These are phyloP conservation scores for Buteo buteo DNA, from an alignment of 2,113 vertebrate genomes.

Conservation along the genomic window DNA sequence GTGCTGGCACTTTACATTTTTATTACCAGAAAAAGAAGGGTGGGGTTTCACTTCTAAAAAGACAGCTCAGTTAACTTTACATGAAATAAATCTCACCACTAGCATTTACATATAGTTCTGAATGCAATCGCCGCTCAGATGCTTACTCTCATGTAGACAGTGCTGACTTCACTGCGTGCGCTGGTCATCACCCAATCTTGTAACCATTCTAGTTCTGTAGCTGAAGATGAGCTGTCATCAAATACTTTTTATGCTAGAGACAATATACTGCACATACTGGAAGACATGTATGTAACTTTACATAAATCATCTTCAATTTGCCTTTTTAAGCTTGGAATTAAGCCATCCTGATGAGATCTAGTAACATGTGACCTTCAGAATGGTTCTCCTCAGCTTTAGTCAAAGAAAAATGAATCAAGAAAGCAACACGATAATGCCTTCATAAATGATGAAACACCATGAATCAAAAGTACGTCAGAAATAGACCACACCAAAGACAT, in stretches of 20 bases:
- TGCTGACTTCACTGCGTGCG: neutral
- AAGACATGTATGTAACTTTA: neutral
- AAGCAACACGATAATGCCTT: neutral
- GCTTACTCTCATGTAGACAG: neutral
- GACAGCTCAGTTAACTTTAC: neutral
- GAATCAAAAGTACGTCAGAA: neutral
- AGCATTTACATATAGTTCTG: neutral
- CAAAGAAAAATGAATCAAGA: neutral
- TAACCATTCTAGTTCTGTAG: neutral
- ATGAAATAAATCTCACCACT: neutral
- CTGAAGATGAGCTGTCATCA: neutral
- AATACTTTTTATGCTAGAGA: neutral
- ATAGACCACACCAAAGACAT: neutral
- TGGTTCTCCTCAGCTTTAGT: neutral
- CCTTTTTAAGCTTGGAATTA: neutral
- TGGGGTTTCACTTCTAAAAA: neutral
- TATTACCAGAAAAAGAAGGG: neutral
- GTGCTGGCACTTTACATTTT: neutral
- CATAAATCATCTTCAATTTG: neutral
- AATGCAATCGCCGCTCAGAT: rapidly evolving
- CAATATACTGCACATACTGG: neutral
- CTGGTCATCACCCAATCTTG: neutral
- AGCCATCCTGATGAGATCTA: neutral
- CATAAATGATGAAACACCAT: neutral
- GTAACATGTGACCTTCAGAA: neutral